Evolutionary conservation across 2,888 invertebrate species (phyloP), one percentile per base, ranked within the genome.

Genomic region (Psylliodes chrysocephalus): DNA sequence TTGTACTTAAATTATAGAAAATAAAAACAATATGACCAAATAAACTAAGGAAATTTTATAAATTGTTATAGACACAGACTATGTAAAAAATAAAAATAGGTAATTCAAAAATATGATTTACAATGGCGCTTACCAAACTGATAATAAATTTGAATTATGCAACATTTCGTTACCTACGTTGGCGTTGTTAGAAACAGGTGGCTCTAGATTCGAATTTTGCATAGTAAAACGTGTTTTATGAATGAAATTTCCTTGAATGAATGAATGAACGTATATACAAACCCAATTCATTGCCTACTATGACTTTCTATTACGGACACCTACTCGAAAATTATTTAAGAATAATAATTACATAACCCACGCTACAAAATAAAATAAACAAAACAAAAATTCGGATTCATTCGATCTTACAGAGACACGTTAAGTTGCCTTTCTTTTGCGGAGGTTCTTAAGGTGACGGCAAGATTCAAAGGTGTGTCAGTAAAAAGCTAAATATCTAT

Each of bases 171-270:
- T n/a, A n/a, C n/a, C n/a, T n/a, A 22, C 6, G 6, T 22, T 22
- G n/a, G 6, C 22, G 22, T 22, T 22, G 22, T 4, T 35, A 35
- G 4, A 18, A 42, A 28, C 49, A 49, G 49, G 49, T 49, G 49
- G 49, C 15, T 15, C 28, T 49, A 49, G 12, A 3, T 49, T 49
- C 4, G 6, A 8, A 14, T 49, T 49, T 28, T 15, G 8, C 49
- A 49, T 49, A 49, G 49, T 49, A 49, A 49, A 49, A 49, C 49
- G 6, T 14, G 49, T 49, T 42, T 56, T 25, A 56, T 56, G 56
- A 56, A 56, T 56, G 56, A 56, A 56, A 56, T 56, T 56, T 56
- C 56, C 56, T 56, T 56, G 56, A 56, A 56, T 56, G 56, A 56
- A 56, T 6, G 19, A 46, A 46, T 47, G 14, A 22, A 46, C 14